A percentile compares a stretch with the other conserved stretches of the same genome.
phyloP scores from a whole-genome alignment of 2,888 invertebrate species.

The Catocala sponsa region DNA sequence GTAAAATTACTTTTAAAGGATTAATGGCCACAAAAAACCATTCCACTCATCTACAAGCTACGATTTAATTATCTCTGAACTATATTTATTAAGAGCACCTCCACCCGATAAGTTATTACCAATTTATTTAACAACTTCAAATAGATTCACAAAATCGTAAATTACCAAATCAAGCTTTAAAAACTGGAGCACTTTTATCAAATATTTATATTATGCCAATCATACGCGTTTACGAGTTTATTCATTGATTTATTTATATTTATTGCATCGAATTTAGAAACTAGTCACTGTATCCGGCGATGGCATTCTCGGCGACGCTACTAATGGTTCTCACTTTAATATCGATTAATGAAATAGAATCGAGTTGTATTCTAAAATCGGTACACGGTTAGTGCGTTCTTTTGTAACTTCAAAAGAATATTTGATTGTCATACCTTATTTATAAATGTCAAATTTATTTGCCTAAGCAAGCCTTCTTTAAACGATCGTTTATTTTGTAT shows the following conservation, averaged over 20 bases:
- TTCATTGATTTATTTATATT: slow-evolving; percentile 63
- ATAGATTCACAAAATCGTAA: slow-evolving; percentile 56
- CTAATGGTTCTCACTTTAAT: slow-evolving; percentile 27
- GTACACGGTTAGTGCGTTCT: too few relatives aligned
- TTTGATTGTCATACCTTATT: too few relatives aligned
- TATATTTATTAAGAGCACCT: slow-evolving; percentile 32
- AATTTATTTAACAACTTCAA: slow-evolving; percentile 44
- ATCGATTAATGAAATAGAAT: slow-evolving; percentile 16
- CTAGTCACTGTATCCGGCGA: slow-evolving; percentile 57
- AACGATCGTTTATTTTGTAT: too few relatives aligned
- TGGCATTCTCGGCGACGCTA: slow-evolving; percentile 28
- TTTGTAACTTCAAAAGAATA: too few relatives aligned
- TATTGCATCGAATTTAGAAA: slow-evolving; percentile 55
- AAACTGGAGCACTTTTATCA: slow-evolving; percentile 64
- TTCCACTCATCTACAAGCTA: slow-evolving; percentile 18
- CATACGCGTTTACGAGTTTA: slow-evolving; percentile 64
- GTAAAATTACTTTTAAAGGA: slow-evolving; percentile 20
- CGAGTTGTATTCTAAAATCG: not conserved
- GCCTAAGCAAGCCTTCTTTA: too few relatives aligned
- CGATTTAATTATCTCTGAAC: slow-evolving; percentile 30
- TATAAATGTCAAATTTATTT: too few relatives aligned
- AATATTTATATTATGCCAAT: slow-evolving; percentile 66
- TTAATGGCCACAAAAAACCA: slow-evolving; percentile 37
- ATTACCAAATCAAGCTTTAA: slow-evolving; percentile 53
- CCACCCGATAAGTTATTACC: slow-evolving; percentile 12